Base-by-base conservation (phyloP, 2,888 invertebrate species). In the Ormyrus rosae region DNA sequence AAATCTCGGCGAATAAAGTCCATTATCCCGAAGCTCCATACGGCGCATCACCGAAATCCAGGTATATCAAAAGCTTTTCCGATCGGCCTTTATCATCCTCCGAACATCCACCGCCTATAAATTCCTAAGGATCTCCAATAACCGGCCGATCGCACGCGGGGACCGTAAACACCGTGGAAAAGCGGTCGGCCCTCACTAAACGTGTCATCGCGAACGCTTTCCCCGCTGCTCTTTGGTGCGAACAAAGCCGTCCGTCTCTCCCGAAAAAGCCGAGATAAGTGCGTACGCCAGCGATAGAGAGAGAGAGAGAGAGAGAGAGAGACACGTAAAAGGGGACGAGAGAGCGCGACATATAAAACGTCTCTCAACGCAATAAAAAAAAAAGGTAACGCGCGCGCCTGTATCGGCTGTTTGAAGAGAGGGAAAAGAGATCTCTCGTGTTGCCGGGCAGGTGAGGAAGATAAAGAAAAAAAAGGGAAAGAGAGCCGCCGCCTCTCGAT, bases 361-460 rank as follows among this genome's bases (percentile, higher is more conserved):
- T 6, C 34, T 34, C 34, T 34, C n/a, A n/a, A n/a, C n/a, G n/a
- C 34, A 34, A 34, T 34, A 34, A 34, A 34, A 34, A 34, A 34
- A 34, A 34, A 34, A 34, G 34, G 34, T 34, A 34, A 48, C 34
- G 67, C 9, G 48, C 63, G 55, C 10, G 63, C 45, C 51, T 53
- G 53, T 72, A 63, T 72, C 72, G 13, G 45, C 51, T 53, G 73
- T 64, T 56, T 51, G 8, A 11, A 53, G 34, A 9, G 53, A 55
- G 48, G 46, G 8, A 46, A 2, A 46, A 58, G 51, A 50, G 71
- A 67, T 67, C 19, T 67, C 70, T 74, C 67, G 67, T 45, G 74
- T 74, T 74, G 74, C 69, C 76, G 48, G 53, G 73, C 78, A 71
- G 71, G 77, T 61, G 79, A 78, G 75, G 67, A 78, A 67, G 79